phyloP scores from a whole-genome alignment of 2,888 invertebrate genomes.

The Chymomyza fuscimana region DNA sequence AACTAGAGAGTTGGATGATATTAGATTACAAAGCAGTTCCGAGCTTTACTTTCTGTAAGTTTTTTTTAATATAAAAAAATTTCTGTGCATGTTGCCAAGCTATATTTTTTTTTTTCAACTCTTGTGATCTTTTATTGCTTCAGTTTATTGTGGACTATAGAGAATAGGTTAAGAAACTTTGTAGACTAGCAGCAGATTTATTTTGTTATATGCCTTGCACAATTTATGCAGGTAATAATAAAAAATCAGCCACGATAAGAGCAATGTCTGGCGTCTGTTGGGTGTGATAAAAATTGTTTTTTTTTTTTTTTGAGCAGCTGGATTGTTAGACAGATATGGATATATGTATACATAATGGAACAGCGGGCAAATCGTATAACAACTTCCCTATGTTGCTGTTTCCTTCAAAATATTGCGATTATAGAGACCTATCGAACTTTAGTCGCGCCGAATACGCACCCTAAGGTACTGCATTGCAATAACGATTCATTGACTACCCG shows the following conservation, averaged over 20 bases:
- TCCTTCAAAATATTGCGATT: no score
- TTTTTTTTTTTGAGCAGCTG: not conserved
- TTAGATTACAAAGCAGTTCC: constrained; percentile 27
- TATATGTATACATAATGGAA: not conserved
- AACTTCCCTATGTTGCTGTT: not conserved
- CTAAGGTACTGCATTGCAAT: no score
- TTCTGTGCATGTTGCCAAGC: not conserved
- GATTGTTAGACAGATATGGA: not conserved
- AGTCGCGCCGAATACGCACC: no score
- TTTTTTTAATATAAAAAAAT: not conserved
- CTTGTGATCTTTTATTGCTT: not conserved
- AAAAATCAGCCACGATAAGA: not conserved
- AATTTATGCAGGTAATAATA: not conserved
- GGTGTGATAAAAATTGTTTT: not conserved
- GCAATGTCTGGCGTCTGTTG: not conserved
- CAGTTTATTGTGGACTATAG: not conserved
- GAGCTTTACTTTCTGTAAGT: constrained; percentile 34
- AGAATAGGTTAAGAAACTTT: not conserved
- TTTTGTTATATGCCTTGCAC: not conserved
- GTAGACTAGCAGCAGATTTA: not conserved
- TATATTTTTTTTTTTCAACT: not conserved
- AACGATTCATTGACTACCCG: no score
- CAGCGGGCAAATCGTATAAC: not conserved
- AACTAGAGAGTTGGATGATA: not conserved
- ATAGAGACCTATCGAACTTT: no score